Evolutionary conservation across 2,888 invertebrate genomes (phyloP).

Genomic region (Terebella lapidaria): DNA sequence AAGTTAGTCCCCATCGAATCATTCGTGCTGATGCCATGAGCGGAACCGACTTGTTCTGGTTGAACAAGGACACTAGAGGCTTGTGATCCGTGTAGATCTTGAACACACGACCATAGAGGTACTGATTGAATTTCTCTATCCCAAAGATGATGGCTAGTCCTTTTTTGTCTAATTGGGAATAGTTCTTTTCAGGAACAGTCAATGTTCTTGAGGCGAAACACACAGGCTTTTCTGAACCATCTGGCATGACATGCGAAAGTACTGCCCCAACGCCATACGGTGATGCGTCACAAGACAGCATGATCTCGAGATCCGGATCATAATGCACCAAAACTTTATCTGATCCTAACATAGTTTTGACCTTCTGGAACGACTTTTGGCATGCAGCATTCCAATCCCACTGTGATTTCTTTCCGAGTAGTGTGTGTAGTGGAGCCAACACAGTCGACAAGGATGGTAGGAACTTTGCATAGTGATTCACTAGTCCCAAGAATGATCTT

Average conservation of each 20-base stretch:
- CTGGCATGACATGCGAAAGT: slow-evolving; percentile 17
- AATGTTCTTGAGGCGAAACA: slow-evolving; percentile 26
- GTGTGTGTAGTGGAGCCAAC: not conserved
- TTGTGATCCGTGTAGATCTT: slow-evolving; percentile 20
- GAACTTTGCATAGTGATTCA: not conserved
- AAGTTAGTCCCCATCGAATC: slow-evolving; percentile 34
- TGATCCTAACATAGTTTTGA: not conserved
- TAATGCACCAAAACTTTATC: not conserved
- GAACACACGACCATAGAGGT: slow-evolving; percentile 24
- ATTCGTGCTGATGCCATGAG: slow-evolving; percentile 37
- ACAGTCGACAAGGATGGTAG: not conserved
- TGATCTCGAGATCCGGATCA: slow-evolving; percentile 19
- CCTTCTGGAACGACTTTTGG: not conserved
- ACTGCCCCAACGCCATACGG: slow-evolving; percentile 44
- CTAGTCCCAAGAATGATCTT: not conserved
- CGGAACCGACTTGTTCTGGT: slow-evolving; percentile 24
- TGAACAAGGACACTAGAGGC: slow-evolving; percentile 15
- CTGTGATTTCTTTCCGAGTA: not conserved
- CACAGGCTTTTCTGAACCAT: slow-evolving; percentile 19
- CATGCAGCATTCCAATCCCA: not conserved
- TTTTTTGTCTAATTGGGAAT: slow-evolving; percentile 3
- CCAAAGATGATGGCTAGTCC: slow-evolving; percentile 22
- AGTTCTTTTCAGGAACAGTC: slow-evolving; percentile 8
- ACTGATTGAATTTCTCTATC: slow-evolving; percentile 28
- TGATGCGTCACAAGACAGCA: slow-evolving; percentile 50